Conservation (phyloP, 2,888 invertebrate species). For the Conus canariensis region DNA sequence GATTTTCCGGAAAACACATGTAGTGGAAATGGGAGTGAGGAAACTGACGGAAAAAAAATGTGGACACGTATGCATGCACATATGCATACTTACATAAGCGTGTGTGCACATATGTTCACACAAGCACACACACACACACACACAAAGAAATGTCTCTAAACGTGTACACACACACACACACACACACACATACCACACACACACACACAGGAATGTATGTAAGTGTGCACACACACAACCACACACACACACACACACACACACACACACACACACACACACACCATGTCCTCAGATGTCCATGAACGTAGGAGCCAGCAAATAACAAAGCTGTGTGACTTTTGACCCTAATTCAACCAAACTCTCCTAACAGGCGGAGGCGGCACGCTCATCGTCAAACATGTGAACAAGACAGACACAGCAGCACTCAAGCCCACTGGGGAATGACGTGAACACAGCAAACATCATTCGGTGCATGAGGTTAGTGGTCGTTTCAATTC, state of each 20-base stretch:
- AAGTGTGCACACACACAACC: slow-evolving; percentile 10
- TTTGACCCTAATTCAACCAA: no score
- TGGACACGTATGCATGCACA: no score
- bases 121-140: not conserved
- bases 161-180: not conserved
- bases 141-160: not conserved
- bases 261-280: slow-evolving; percentile 9
- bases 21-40: no score
- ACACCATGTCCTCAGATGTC: no score
- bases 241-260: slow-evolving; percentile 30
- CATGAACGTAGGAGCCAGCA: no score
- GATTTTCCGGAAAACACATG: not conserved
- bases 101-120: not conserved
- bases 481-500: not conserved
- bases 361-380: no score
- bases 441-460: not conserved
- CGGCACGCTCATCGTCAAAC: no score
- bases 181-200: slow-evolving; percentile 8
- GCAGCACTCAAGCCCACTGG: no score
- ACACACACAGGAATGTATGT: not conserved
- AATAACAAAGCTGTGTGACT: no score
- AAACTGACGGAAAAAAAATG: no score
- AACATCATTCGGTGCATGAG: not conserved
- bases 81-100: no score
- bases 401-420: no score